Conservation (phyloP, 1,140 invertebrate genomes). For the Drosophila kikkawai region DNA sequence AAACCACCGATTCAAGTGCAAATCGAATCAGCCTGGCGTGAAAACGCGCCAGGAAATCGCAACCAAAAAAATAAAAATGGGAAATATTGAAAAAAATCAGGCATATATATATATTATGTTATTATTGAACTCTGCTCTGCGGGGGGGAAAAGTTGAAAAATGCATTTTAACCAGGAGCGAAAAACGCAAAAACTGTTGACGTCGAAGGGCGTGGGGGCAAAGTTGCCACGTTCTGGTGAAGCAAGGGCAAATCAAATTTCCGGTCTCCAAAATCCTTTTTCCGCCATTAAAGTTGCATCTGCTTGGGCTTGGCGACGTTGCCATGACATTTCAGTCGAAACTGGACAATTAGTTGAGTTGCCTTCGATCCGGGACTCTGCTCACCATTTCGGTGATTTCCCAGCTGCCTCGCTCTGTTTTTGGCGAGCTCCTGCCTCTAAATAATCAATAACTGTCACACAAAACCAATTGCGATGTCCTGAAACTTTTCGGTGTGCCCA, state of each 20-base stretch:
- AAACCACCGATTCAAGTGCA: slow-evolving; percentile 53
- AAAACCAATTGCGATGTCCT: slow-evolving; percentile 33
- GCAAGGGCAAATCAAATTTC: slow-evolving; percentile 71
- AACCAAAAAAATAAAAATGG: slow-evolving; percentile 11
- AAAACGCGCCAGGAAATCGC: slow-evolving; percentile 54
- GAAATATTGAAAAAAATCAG: slow-evolving; percentile 14
- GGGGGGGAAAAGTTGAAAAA: slow-evolving; percentile 49
- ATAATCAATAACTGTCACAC: slow-evolving; percentile 77
- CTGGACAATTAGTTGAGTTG: slow-evolving; percentile 63
- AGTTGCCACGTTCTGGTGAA: slow-evolving; percentile 16
- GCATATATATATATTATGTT: slow-evolving; percentile 57
- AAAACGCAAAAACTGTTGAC: slow-evolving; percentile 39
- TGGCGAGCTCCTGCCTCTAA: slow-evolving; percentile 40
- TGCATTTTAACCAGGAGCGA: slow-evolving; percentile 51
- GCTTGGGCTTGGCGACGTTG: slow-evolving; percentile 36
- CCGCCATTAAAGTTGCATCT: slow-evolving; percentile 61
- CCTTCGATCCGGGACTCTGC: slow-evolving; percentile 23
- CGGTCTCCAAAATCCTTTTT: slow-evolving; percentile 41
- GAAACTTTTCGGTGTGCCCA: slow-evolving; percentile 46
- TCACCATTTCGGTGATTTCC: slow-evolving; percentile 71
- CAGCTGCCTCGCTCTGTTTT: slow-evolving; percentile 30
- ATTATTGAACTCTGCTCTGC: slow-evolving; percentile 65
- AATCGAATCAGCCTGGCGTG: slow-evolving; percentile 64
- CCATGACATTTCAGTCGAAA: slow-evolving; percentile 31
- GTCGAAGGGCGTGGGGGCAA: slow-evolving; percentile 34